Base-by-base conservation (phyloP, 2,888 invertebrate species). In the Xestia c-nigrum region DNA sequence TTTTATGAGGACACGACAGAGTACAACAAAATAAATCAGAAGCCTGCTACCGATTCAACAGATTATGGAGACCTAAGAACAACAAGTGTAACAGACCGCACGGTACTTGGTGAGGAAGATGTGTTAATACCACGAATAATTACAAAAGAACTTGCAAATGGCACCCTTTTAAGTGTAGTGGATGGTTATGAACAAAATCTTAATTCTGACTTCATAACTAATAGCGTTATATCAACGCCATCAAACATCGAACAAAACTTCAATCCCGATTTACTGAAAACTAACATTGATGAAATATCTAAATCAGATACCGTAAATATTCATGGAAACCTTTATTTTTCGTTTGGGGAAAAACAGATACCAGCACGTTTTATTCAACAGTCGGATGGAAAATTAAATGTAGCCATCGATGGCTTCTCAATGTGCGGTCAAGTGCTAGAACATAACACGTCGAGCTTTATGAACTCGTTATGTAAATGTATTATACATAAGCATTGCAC, bases 291-390 rank as follows among this genome's bases (percentile, higher is more conserved):
- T 19, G 38, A 72, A 63, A 66, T 38, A 5, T 14, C 40, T n/a
- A 24, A 73, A 40, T 72, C 82, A 50, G 72, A 81, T 57, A 24
- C 71, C 1, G 46, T 71, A 57, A 80, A 87, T 66, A 71, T 80
- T 21, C 75, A 76, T 40, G 92, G 92, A 16, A 85, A 87, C 10
- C 83, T 93, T 3, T 90, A 88, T 72, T 89, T 91, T 78, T 64
- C 88, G n/a, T 89, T 87, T 69, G 87, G 82, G 4, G 68, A 81
- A 21, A 78, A 87, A 31, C 85, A 86, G 19, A 84, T 93, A 46
- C 92, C 93, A 43, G 89, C 89, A n/a, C 89, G 84, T 38, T 91
- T 92, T 67, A 81, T 91, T 6, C 92, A 92, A 86, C 85, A 89
- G 24, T 40, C 86, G 0, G 84, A 87, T 40, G 92, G 91, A 10